Evolutionary conservation across 2,797 vertebrate genomes (phyloP), one percentile per base, ranked within the genome.

Genomic region (Propithecus perrieri): DNA sequence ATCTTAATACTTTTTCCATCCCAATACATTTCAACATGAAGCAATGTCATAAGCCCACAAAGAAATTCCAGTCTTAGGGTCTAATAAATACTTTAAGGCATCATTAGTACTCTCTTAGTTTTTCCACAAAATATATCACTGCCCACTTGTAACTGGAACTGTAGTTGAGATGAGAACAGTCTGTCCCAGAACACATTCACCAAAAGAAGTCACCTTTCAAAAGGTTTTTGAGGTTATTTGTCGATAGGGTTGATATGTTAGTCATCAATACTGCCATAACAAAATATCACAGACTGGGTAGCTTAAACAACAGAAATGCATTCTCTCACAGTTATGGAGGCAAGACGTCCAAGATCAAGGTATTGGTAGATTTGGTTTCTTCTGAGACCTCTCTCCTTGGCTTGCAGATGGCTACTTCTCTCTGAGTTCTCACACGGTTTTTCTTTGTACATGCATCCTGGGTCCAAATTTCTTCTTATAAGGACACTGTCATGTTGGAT

Each of bases 161-260:
- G 1, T n/a, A 35, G 12, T 1, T 28, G 35, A 0, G 9, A 43
- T 69, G 5, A 69, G 6, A 57, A 61, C 10, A 57, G 0, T 81
- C 2, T 84, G 5, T 65, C 24, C 7, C 11, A 55, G 55, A 89
- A 33, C 2, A 59, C 5, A 8, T 69, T 92, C 22, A 24, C 43
- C 63, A 69, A 67, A 67, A 69, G 10, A 1, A 4, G 18, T n/a
- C 4, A 26, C 2, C 65, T 84, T 35, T 48, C 14, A 67, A 63
- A 2, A 69, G 3, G 24, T 78, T 41, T 13, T n/a, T 26, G 78
- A 61, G 1, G 1, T 57, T 63, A 1, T 55, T 30, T 26, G 0
- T 78, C 74, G 71, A 26, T 41, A 79, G 41, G 22, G 67, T 65
- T 65, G 7, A 53, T 59, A 10, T 35, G 18, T 33, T 28, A 46